Conservation (phyloP, 2,888 invertebrate species). For the Drosophila hamatofila region DNA sequence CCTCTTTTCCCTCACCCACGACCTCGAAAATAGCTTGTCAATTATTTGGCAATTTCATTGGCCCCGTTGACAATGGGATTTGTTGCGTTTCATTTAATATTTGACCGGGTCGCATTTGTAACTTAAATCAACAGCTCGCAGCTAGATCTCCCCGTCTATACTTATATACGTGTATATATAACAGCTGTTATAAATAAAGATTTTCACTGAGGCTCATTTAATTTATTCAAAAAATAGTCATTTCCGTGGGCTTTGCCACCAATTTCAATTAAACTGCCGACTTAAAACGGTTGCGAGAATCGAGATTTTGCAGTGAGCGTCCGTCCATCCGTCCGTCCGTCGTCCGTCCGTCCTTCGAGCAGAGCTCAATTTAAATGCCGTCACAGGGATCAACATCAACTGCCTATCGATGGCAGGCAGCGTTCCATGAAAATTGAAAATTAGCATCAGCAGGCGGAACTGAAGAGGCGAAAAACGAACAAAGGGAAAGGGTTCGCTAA, state of each 20-base stretch:
- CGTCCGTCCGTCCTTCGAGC: not conserved
- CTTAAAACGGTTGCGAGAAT: constrained; percentile 47
- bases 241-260: constrained; percentile 59
- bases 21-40: constrained; percentile 68
- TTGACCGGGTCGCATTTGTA: constrained; percentile 35
- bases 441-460: constrained; percentile 57
- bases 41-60: constrained; percentile 78
- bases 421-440: constrained; percentile 76
- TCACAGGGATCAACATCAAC: constrained; percentile 71
- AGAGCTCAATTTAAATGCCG: constrained; percentile 71
- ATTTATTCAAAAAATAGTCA: constrained; percentile 76
- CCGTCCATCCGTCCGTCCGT: not conserved
- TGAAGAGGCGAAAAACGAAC: constrained; percentile 3
- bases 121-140: constrained; percentile 62
- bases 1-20: not conserved
- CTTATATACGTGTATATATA: not conserved
- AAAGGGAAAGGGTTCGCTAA: constrained; percentile 43
- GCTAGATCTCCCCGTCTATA: not conserved
- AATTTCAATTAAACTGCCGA: constrained; percentile 74
- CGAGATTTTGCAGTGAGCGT: not conserved
- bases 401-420: constrained; percentile 70
- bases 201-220: constrained; percentile 62
- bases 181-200: constrained; percentile 77
- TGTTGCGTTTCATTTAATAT: constrained; percentile 76
- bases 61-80: constrained; percentile 75